A percentile compares a stretch with the other conserved stretches of the same genome.
Evolutionary conservation across 2,888 invertebrate genomes (phyloP).

Genomic region (Gibbula magus): DNA sequence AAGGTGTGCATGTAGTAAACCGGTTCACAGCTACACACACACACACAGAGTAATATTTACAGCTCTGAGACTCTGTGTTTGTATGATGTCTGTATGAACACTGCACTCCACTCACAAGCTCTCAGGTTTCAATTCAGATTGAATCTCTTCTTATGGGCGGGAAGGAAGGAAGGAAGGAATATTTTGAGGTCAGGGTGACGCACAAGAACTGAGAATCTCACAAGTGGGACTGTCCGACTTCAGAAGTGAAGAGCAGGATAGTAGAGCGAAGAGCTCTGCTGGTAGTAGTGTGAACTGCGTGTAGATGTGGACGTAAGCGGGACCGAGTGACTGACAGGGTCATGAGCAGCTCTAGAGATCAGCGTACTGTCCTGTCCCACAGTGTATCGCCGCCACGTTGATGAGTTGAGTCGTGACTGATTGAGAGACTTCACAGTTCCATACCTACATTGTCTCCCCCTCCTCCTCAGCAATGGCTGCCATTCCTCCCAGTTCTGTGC

Average conservation of each 20-base stretch:
- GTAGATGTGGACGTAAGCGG: no score
- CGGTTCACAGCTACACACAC: not conserved
- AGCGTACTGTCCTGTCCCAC: not conserved
- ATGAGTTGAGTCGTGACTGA: not conserved
- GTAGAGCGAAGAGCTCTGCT: not conserved
- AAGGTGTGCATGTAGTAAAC: not conserved
- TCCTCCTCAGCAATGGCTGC: constrained; percentile 14
- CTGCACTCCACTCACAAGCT: not conserved
- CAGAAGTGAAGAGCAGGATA: no score
- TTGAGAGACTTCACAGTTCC: not conserved
- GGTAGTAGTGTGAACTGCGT: no score
- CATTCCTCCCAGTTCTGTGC: not conserved
- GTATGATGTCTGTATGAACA: not conserved
- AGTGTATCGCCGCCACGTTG: not conserved
- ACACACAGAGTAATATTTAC: constrained; percentile 9
- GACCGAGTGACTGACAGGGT: no score
- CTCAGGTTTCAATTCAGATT: no score
- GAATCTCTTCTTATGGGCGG: no score
- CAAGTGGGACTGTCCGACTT: constrained; percentile 9
- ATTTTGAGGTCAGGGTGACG: not conserved
- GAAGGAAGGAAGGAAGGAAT: no score
- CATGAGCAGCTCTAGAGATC: not conserved
- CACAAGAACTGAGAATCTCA: constrained; percentile 2
- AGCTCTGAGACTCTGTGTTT: constrained; percentile 2
- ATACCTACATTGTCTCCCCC: not conserved